Evolutionary conservation across 2,113 vertebrate species (phyloP), one percentile per base, ranked within the genome.

Genomic region (Xiphophorus couchianus): DNA sequence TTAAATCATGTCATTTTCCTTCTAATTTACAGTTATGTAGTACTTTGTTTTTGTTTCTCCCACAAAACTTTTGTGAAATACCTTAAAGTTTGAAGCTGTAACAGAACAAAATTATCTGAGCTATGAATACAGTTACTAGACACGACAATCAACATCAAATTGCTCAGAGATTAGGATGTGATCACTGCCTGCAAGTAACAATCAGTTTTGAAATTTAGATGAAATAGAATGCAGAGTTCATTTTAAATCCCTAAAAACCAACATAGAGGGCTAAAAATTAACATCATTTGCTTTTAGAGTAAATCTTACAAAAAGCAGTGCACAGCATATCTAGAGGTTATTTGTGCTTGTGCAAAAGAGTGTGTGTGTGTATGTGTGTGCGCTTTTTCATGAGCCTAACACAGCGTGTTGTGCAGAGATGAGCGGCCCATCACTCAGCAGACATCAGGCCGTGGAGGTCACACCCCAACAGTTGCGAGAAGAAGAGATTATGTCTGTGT

Each of bases 401-500:
- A 71, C 83, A 27, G 88, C 85, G 73, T 89, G 86, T 84, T 81
- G 81, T 78, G 88, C 89, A 70, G 88, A 90, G 85, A 91, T 86
- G 88, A 92, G 87, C 81, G 80, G 61, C 81, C 89, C 79, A 86
- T 94, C 93, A 93, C 91, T 94, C 93, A 88, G 84, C 75, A 82
- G 74, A 66, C 90, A 86, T 71, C 89, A 68, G 88, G 83, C 91
- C 88, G 86, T 91, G 92, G 89, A 93, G 88, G 91, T 94, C 92
- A 94, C 89, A 90, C 90, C 82, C 90, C 88, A 63, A 88, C 86
- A 91, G 90, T 78, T 81, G 76, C 89, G 62, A 89, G 91, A 93
- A 92, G 88, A 93, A 93, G 90, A 93, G 93, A 94, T 94, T 94
- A 93, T 66, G 79, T 48, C 42, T 70, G 74, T 76, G 76, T 85